phyloP scores from a whole-genome alignment of 2,888 invertebrate genomes.

The Euzophera pinguis region DNA sequence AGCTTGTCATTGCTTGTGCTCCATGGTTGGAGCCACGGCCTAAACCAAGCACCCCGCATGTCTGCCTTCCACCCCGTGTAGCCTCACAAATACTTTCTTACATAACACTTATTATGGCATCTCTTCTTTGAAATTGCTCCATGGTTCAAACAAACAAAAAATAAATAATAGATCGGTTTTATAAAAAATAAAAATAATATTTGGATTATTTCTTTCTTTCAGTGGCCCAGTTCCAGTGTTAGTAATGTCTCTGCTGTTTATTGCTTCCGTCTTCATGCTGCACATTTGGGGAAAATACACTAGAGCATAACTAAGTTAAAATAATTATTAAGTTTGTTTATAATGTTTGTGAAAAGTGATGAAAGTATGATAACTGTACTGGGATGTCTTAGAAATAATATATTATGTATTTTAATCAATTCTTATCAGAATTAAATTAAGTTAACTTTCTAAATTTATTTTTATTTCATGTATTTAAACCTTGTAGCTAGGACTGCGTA shows the following conservation, averaged over 20 bases:
- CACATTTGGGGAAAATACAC: constrained; percentile 99
- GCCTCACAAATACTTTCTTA: too few relatives aligned
- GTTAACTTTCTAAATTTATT: constrained; percentile 20
- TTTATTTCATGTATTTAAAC: constrained; percentile 18
- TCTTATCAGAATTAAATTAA: constrained; percentile 42
- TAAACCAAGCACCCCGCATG: too few relatives aligned
- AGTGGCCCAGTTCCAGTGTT: constrained; percentile 99
- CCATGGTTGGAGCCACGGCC: too few relatives aligned
- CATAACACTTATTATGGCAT: too few relatives aligned
- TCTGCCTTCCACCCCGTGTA: too few relatives aligned
- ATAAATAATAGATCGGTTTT: too few relatives aligned
- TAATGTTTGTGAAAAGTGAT: constrained; percentile 26
- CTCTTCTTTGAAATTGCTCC: too few relatives aligned
- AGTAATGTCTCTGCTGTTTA: constrained; percentile 99
- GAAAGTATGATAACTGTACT: constrained; percentile 35
- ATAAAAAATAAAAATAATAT: too few relatives aligned
- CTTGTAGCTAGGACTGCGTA: too few relatives aligned
- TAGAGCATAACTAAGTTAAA: constrained; percentile 76
- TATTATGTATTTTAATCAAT: constrained; percentile 51
- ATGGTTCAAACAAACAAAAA: too few relatives aligned
- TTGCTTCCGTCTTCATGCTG: constrained; percentile 99
- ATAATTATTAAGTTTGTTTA: constrained; percentile 16
- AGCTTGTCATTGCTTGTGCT: too few relatives aligned
- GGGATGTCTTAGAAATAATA: constrained; percentile 35
- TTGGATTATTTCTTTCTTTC: constrained; percentile 60